phyloP scores from a whole-genome alignment of 2,888 invertebrate species.

The Synanthedon formicaeformis region DNA sequence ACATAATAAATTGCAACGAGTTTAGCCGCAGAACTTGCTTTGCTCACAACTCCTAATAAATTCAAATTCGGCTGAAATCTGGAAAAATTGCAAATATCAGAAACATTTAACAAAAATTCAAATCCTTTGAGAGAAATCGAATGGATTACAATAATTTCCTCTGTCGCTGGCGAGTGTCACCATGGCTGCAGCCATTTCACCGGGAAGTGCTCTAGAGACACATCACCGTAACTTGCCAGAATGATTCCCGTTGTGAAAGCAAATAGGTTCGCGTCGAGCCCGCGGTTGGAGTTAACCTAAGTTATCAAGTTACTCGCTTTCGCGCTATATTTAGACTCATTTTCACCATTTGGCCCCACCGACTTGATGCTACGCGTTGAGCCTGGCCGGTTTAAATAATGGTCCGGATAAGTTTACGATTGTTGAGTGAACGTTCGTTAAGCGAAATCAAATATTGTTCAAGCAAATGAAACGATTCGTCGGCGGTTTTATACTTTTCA shows the following conservation, averaged over 20 bases:
- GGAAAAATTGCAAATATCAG: no score
- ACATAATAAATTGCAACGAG: no score
- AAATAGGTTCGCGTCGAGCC: constrained; percentile 10
- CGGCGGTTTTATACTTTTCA: neutral
- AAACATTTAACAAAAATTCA: no score
- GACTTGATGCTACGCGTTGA: no score
- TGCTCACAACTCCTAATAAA: no score
- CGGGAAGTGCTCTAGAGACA: constrained; percentile 12
- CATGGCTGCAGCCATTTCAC: neutral
- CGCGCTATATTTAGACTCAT: no score
- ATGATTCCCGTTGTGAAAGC: constrained; percentile 33
- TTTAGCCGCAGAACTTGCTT: no score
- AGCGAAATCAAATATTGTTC: neutral
- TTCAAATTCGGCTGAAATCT: no score
- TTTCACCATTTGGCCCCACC: no score
- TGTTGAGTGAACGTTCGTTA: neutral
- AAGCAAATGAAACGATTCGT: neutral
- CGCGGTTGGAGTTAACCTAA: neutral
- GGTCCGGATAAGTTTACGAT: neutral
- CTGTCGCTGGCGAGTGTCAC: neutral
- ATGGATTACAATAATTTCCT: neutral
- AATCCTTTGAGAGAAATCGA: no score
- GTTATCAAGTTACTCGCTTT: neutral
- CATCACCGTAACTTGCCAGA: constrained; percentile 30
- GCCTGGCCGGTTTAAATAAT: neutral